phyloP scores from a whole-genome alignment of 2,888 invertebrate species.

The Xestia ashworthii region DNA sequence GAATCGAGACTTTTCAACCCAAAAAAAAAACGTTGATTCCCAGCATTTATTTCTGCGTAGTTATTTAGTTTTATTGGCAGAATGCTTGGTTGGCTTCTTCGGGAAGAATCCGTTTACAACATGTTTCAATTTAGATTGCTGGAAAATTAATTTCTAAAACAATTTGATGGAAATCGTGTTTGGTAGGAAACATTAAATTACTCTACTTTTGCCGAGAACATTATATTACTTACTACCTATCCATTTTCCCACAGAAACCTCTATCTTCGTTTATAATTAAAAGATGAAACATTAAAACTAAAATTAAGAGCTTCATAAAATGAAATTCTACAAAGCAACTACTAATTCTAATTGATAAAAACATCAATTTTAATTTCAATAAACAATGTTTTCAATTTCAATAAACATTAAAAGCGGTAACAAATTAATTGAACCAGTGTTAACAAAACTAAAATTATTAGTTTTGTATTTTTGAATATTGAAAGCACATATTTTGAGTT shows the following conservation, averaged over 20 bases:
- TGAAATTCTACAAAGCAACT: constrained; percentile 15
- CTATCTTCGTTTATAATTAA: background rate
- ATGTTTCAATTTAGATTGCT: background rate
- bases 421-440: constrained; percentile 32
- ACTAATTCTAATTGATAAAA: constrained; percentile 42
- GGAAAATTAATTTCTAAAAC: background rate
- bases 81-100: too few relatives aligned
- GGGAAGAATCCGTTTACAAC: too few relatives aligned
- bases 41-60: too few relatives aligned
- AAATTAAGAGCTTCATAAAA: constrained; percentile 22
- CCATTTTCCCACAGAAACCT: constrained; percentile 21
- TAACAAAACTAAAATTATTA: constrained; percentile 44
- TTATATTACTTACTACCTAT: background rate
- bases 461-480: constrained; percentile 38
- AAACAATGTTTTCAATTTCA: constrained; percentile 41
- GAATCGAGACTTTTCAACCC: too few relatives aligned
- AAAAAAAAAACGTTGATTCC: too few relatives aligned
- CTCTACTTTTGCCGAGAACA: background rate
- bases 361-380: constrained; percentile 38
- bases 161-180: background rate
- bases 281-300: constrained; percentile 4
- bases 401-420: constrained; percentile 40
- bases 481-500: constrained; percentile 33
- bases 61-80: too few relatives aligned
- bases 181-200: background rate